Base-by-base conservation (phyloP, 1,140 invertebrate genomes). In the Drosophila baimaii region DNA sequence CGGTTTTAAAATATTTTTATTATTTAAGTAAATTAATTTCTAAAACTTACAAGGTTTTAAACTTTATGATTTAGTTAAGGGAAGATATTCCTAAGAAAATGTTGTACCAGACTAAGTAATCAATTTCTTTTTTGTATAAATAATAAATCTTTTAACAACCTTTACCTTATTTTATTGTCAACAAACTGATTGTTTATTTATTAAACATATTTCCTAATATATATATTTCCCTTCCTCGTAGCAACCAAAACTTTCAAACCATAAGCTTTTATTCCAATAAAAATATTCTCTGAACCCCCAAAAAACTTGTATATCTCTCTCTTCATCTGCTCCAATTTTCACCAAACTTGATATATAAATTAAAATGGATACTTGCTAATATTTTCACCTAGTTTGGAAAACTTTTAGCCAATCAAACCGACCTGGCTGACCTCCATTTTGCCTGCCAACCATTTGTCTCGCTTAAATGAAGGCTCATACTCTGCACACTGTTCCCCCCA, bases 351-450 rank as follows among this genome's bases (percentile, higher is more conserved):
- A 43, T 25, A n/a, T 31, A 8, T 37, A 27, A 69, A 69, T 8
- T 44, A 43, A 70, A 69, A 21, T 19, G 25, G 19, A 49, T 71
- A 70, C 31, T 47, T 27, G 23, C n/a, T 46, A 27, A 39, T 49
- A 58, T 58, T 39, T 58, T 70, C 41, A 71, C 41, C 65, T 56
- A 37, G 65, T 56, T 49, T 13, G 7, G 5, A 25, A 33, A 68
- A 68, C 33, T 68, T 65, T 65, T 31, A 8, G 21, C 27, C 23
- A 41, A 63, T 54, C 35, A 63, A 63, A 17, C 17, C 35, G 10
- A 37, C 12, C n/a, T 17, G 21, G 29, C 27, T 37, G 63, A 66
- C 63, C 65, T 37, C 68, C 19, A 23, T 47, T 47, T 5, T 15
- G 17, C 63, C 17, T 39, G 5, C 13, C 23, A 9, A 33, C 10